Percentiles rank a stretch among this genome's conserved stretches.
Evolutionary conservation across 2,888 invertebrate species (phyloP).

Genomic region (Erebia palarica): DNA sequence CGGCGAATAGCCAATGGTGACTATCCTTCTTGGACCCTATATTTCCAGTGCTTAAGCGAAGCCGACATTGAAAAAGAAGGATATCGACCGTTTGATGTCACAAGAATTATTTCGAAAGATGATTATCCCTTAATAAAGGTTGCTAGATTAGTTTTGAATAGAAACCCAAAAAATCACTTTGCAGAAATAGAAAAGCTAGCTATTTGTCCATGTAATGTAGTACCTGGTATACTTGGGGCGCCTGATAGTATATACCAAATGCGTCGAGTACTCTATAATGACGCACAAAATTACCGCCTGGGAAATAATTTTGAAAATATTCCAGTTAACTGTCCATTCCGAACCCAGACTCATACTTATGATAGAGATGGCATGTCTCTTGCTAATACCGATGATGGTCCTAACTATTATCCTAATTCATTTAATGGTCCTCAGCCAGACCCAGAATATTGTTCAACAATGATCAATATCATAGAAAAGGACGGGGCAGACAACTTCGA

Average conservation of each 20-base stretch:
- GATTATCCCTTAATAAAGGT: not conserved
- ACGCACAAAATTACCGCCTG: conserved; percentile 91
- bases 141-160: not conserved
- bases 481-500: conserved; percentile 93
- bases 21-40: not conserved
- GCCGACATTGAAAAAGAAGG: not conserved
- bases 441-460: conserved; percentile 76
- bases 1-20: not conserved
- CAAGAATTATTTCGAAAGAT: not conserved
- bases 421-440: conserved; percentile 90
- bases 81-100: not conserved
- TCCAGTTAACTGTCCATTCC: conserved; percentile 95
- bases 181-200: conserved; percentile 78
- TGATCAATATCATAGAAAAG: conserved; percentile 81
- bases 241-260: conserved; percentile 95
- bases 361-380: conserved; percentile 93
- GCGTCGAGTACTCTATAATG: conserved; percentile 91
- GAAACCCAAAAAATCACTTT: not conserved
- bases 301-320: conserved; percentile 95
- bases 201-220: conserved; percentile 92
- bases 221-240: conserved; percentile 94
- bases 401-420: conserved; percentile 97
- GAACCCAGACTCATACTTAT: conserved; percentile 84
- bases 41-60: not conserved
- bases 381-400: conserved; percentile 91